A percentile compares a stretch with the other conserved stretches of the same genome.
Evolutionary conservation across 1,140 invertebrate species (phyloP).

Genomic region (Bombyx mandarina): DNA sequence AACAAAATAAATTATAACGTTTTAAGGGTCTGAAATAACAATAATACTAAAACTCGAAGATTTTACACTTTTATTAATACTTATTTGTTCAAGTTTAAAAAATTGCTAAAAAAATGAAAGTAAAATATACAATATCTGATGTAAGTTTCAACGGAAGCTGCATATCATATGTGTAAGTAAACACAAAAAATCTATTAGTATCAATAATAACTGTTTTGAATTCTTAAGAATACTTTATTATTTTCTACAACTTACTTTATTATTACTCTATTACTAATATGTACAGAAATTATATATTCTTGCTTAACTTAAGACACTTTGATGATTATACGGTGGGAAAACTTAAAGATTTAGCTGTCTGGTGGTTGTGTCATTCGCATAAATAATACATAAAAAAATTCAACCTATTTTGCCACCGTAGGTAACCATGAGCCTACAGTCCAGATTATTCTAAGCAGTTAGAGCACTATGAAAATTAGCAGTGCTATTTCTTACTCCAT

Average conservation of each 20-base stretch:
- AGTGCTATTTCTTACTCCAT: too few species aligned
- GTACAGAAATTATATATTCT: conserved; percentile 25
- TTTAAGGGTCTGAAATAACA: neutral
- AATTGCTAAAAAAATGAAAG: too few species aligned
- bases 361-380: conserved; percentile 56
- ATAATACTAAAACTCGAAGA: neutral
- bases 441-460: too few species aligned
- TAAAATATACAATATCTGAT: too few species aligned
- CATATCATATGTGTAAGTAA: too few species aligned
- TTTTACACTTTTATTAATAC: neutral
- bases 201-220: neutral
- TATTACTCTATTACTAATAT: conserved; percentile 6
- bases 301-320: conserved; percentile 53
- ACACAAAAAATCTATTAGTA: neutral
- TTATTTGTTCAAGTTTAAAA: too few species aligned
- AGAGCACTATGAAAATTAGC: too few species aligned
- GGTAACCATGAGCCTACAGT: too few species aligned
- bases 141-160: too few species aligned
- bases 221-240: neutral
- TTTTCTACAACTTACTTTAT: conserved; percentile 15
- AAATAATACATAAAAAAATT: neutral
- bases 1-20: neutral
- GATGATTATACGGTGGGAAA: conserved; percentile 62
- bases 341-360: conserved; percentile 53
- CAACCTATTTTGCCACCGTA: too few species aligned